Conservation (phyloP, 2,797 vertebrate genomes). For the Chanos chanos region DNA sequence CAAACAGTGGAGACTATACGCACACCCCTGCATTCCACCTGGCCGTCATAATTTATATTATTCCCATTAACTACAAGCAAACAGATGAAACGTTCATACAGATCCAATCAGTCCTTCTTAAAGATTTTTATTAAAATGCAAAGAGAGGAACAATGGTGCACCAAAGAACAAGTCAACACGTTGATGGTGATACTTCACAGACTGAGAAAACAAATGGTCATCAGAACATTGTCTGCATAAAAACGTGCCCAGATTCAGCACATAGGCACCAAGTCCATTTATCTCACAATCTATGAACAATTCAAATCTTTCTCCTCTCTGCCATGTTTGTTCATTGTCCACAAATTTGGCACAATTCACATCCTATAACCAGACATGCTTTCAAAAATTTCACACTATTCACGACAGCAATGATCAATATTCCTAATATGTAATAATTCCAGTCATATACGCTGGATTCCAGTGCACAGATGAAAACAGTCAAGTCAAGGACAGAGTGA, state of each 20-base stretch:
- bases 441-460: no score
- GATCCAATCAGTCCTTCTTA: conserved; percentile 9
- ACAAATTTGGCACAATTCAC: background rate
- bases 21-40: no score
- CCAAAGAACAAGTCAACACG: background rate
- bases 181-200: background rate
- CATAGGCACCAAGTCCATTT: conserved; percentile 21
- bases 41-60: no score
- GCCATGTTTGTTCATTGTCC: conserved; percentile 24
- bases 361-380: background rate
- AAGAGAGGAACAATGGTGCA: background rate
- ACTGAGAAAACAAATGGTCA: conserved; percentile 15
- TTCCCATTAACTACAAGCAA: no score
- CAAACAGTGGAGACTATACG: conserved; percentile 6
- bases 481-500: no score
- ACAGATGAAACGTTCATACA: no score
- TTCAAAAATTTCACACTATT: conserved; percentile 1
- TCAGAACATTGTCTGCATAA: conserved; percentile 21
- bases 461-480: background rate
- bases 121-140: conserved; percentile 4
- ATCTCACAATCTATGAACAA: conserved; percentile 24
- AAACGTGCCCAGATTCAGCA: conserved; percentile 24
- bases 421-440: conserved; percentile 14
- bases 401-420: conserved; percentile 2
- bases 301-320: conserved; percentile 14